Conservation (phyloP, 2,888 invertebrate genomes). For the Thecocarcelia acutangulata region DNA sequence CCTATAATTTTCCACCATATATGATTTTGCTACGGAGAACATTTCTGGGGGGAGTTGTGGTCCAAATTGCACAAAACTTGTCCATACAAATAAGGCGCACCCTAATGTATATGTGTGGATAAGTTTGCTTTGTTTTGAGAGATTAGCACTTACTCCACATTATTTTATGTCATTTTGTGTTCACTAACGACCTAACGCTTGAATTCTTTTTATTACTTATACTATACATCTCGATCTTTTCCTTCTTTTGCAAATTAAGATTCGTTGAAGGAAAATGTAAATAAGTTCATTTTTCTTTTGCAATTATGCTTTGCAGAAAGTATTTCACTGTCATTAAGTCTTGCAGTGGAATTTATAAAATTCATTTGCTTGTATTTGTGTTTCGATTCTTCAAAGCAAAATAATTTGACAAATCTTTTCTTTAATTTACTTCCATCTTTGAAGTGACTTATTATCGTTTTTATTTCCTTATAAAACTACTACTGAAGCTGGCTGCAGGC, state of each 20-base stretch:
- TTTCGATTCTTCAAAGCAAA: neutral
- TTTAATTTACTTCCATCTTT: no score
- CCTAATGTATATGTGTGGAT: no score
- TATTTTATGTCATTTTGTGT: neutral
- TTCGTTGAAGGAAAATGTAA: conserved; percentile 5
- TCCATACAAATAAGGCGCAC: no score
- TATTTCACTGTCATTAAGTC: conserved; percentile 1
- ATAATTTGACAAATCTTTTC: no score
- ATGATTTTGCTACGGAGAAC: no score
- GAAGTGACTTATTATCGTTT: no score
- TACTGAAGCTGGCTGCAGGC: no score
- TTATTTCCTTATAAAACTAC: no score
- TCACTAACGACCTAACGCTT: neutral
- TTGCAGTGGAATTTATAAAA: conserved; percentile 9
- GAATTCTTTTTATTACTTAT: neutral
- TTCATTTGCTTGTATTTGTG: conserved; percentile 5
- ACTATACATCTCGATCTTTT: neutral
- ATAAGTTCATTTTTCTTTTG: conserved; percentile 8
- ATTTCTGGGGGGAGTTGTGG: no score
- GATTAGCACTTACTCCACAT: conserved; percentile 15
- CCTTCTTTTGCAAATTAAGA: neutral
- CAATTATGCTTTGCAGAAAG: conserved; percentile 36
- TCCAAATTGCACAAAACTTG: no score
- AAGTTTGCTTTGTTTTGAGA: neutral
- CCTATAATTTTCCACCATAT: no score